Conservation (phyloP, 2,888 invertebrate species). For the Scaptomyza polygonia region DNA sequence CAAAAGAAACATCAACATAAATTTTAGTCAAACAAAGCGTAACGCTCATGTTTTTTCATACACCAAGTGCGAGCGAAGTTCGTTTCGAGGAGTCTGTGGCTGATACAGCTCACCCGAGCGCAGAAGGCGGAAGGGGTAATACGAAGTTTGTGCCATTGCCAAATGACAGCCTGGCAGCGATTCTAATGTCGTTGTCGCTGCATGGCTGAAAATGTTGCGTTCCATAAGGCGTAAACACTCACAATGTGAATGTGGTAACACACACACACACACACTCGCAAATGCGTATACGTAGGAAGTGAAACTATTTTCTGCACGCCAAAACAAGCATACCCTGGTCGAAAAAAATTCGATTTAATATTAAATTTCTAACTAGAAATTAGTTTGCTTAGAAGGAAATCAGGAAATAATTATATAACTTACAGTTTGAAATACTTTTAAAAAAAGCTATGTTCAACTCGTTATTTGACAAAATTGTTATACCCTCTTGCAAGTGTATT, state of each 20-base stretch:
- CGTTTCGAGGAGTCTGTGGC: slow-evolving; percentile 3
- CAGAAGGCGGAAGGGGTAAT: slow-evolving; percentile 47
- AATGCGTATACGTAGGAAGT: too few species aligned
- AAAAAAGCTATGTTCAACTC: too few species aligned
- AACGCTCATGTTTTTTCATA: slow-evolving; percentile 55
- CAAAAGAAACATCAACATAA: slow-evolving; percentile 73
- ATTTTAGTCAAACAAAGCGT: slow-evolving; percentile 79
- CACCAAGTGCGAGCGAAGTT: slow-evolving; percentile 31
- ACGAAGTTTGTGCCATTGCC: slow-evolving; percentile 71
- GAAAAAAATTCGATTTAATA: too few species aligned
- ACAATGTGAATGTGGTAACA: slow-evolving; percentile 44
- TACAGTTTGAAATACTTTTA: too few species aligned
- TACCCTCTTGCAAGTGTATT: slow-evolving; percentile 1
- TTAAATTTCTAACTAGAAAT: too few species aligned
- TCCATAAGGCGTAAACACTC: slow-evolving; percentile 75
- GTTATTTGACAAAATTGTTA: background rate
- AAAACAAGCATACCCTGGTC: background rate
- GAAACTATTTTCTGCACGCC: background rate
- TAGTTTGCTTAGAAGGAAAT: too few species aligned
- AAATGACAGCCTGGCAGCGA: slow-evolving; percentile 57
- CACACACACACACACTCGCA: background rate
- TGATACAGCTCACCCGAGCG: background rate
- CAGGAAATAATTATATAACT: too few species aligned
- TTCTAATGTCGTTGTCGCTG: slow-evolving; percentile 60
- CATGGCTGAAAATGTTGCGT: slow-evolving; percentile 68